Evolutionary conservation across 1,140 invertebrate genomes (phyloP), one percentile per base, ranked within the genome.

Genomic region (Physella acuta): DNA sequence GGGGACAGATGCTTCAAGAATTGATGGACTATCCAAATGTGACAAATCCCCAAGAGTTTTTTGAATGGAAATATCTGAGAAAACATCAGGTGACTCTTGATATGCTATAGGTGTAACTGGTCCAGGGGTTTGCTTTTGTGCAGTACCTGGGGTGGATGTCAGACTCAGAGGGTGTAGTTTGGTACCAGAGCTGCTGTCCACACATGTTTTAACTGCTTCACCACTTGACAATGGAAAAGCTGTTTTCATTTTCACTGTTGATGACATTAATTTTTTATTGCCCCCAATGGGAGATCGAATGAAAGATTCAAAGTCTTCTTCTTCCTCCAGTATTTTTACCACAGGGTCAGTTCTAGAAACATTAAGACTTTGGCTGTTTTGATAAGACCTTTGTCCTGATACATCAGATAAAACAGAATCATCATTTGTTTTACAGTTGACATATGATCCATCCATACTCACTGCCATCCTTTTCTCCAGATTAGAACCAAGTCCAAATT

Each of bases 241-340:
- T n/a, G n/a, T n/a, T n/a, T n/a, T n/a, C n/a, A n/a, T n/a, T n/a
- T n/a, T n/a, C n/a, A n/a, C n/a, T n/a, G n/a, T n/a, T n/a, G n/a
- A n/a, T n/a, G n/a, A n/a, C n/a, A n/a, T n/a, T 20, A 37, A 52
- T 56, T 67, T 55, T 14, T 67, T 67, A 28, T 37, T 56, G 14
- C 64, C 64, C n/a, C 64, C 64, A 37, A 67, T 67, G 14, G 64
- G 64, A 56, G 64, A 67, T 11, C 64, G 64, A 20, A 67, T 67
- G 24, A 67, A 67, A 24, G 51, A 56, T 55, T 67, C 64, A 34
- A 37, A 26, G 0, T 67, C 64, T 17, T 67, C 64, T 28, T 51
- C 49, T 17, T 67, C 64, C 30, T 55, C 52, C 28, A 31, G 16
- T 20, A 37, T 37, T 44, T 44, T 1, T 28, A 26, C 14, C 30